These are phyloP conservation scores for Thunnus maccoyii DNA, from an alignment of 2,113 vertebrate species.

Conservation along the genomic window DNA sequence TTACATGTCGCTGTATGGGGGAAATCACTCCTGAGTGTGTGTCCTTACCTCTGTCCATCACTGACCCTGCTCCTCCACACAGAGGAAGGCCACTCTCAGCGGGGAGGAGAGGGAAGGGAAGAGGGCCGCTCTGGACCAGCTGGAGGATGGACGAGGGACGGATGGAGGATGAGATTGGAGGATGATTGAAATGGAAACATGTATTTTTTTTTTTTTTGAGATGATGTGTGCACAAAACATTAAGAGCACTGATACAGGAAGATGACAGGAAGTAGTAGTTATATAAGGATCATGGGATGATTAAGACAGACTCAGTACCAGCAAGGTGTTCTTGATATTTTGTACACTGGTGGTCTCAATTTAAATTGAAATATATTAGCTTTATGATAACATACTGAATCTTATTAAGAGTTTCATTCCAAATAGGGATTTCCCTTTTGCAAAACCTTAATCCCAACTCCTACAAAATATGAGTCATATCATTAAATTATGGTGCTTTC, in stretches of 20 bases:
- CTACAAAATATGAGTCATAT: conserved; percentile 21
- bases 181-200: conserved; percentile 42
- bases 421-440: conserved; percentile 27
- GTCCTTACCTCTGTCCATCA: conserved; percentile 75
- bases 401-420: conserved; percentile 45
- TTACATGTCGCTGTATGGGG: too few relatives aligned
- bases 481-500: conserved; percentile 31
- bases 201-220: background rate
- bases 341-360: conserved; percentile 6
- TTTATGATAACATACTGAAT: conserved; percentile 15
- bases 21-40: too few relatives aligned
- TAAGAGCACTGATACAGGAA: background rate
- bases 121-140: conserved; percentile 64
- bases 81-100: conserved; percentile 51
- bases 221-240: background rate
- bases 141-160: conserved; percentile 13
- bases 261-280: too few relatives aligned
- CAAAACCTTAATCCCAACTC: conserved; percentile 16
- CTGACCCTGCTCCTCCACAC: conserved; percentile 56
- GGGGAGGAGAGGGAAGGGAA: conserved; percentile 49
- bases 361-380: conserved; percentile 2
- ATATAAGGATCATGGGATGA: background rate
- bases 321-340: conserved; percentile 26
- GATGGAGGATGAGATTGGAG: conserved; percentile 38
- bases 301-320: background rate